These are phyloP conservation scores for Microctonus aethiopoides DNA, from an alignment of 2,888 invertebrate species.

Conservation along the genomic window DNA sequence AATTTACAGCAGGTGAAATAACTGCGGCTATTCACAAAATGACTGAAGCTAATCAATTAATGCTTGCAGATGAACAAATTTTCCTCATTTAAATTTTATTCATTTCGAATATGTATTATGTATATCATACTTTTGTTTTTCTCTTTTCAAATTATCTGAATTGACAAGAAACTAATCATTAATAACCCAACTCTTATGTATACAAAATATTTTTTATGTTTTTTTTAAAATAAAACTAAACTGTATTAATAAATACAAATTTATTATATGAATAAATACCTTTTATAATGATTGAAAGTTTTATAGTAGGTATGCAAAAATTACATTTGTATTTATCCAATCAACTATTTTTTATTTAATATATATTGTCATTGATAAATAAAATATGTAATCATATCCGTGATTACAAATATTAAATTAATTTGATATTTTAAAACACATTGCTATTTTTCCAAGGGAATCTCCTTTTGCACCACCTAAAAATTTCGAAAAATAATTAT, in stretches of 20 bases:
- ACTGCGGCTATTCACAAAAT: slow-evolving; percentile 82
- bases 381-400: neutral
- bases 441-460: slow-evolving; percentile 75
- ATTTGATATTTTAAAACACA: neutral
- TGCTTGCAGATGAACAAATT: slow-evolving; percentile 87
- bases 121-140: neutral
- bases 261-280: neutral
- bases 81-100: slow-evolving; percentile 78
- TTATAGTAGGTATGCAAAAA: neutral
- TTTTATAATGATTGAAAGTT: neutral
- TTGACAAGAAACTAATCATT: neutral
- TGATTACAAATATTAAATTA: neutral
- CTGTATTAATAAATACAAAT: neutral
- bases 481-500: slow-evolving; percentile 61
- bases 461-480: slow-evolving; percentile 80
- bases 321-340: neutral
- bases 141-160: neutral
- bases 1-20: slow-evolving; percentile 78
- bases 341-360: too few relatives aligned
- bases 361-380: neutral
- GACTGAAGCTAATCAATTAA: slow-evolving; percentile 91
- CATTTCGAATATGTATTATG: neutral
- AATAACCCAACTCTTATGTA: neutral
- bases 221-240: neutral
- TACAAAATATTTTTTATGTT: neutral